These are phyloP conservation scores for Tachuris rubrigastra DNA, from an alignment of 2,113 vertebrate genomes.

Conservation along the genomic window DNA sequence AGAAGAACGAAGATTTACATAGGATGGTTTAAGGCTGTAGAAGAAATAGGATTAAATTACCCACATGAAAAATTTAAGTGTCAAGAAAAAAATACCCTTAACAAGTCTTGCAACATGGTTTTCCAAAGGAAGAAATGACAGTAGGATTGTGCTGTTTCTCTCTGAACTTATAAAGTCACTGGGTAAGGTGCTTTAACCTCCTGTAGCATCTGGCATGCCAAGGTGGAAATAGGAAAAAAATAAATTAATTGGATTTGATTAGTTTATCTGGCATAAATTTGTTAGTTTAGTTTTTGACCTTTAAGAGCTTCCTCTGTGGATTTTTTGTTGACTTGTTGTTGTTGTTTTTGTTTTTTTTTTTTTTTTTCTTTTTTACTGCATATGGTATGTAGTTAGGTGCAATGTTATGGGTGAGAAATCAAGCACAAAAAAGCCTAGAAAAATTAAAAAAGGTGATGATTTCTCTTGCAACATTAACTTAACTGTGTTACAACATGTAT, in stretches of 20 bases:
- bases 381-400: not conserved
- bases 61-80: not conserved
- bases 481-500: not conserved
- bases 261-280: not conserved
- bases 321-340: not conserved
- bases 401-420: not conserved
- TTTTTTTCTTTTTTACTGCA: not conserved
- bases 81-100: not conserved
- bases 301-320: not conserved
- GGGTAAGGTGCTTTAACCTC: not conserved
- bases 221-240: not conserved
- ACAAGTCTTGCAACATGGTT: not conserved
- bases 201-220: not conserved
- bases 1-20: not conserved
- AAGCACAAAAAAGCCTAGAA: not conserved
- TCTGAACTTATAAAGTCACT: not conserved
- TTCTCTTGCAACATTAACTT: not conserved
- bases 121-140: not conserved
- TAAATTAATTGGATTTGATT: slow-evolving; percentile 1
- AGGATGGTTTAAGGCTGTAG: not conserved
- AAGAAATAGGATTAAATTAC: slow-evolving; percentile 38
- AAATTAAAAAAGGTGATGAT: not conserved
- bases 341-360: not conserved
- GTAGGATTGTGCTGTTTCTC: not conserved
- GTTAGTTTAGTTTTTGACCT: slow-evolving; percentile 34